These are phyloP conservation scores for Alcedo atthis DNA, from an alignment of 2,797 vertebrate genomes.

Conservation along the genomic window DNA sequence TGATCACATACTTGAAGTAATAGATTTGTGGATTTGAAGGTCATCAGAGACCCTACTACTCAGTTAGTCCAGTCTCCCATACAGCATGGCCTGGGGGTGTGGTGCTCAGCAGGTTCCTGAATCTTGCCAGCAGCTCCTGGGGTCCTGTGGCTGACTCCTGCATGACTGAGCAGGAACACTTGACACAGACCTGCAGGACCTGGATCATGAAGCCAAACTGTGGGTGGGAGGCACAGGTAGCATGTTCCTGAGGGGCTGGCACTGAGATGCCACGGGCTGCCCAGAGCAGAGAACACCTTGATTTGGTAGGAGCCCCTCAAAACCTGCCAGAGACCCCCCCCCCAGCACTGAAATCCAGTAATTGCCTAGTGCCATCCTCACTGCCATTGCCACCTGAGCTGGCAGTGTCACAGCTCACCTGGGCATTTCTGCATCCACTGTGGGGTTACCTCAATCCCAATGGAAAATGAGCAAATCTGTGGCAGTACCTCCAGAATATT, in stretches of 20 bases:
- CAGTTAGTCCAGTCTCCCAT: neutral
- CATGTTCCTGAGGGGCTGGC: neutral
- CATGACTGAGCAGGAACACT: rapidly evolving
- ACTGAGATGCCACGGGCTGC: neutral
- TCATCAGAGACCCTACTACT: neutral
- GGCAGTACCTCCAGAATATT: neutral
- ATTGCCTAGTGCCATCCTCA: neutral
- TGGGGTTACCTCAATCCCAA: neutral
- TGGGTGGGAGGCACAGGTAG: neutral
- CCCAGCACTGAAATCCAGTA: neutral
- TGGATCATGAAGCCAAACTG: neutral
- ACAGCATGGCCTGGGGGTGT: too few species aligned
- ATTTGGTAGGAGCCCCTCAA: neutral
- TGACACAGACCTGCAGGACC: neutral
- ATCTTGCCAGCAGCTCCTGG: neutral
- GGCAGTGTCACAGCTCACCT: neutral
- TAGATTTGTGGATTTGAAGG: neutral
- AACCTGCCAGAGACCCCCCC: neutral
- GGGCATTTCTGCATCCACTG: neutral
- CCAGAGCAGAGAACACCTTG: neutral
- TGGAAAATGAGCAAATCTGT: neutral
- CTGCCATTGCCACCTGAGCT: neutral
- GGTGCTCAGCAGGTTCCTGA: neutral
- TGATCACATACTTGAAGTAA: neutral
- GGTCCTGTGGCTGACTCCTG: neutral